phyloP scores from a whole-genome alignment of 37 sponge, comb jelly and placozoan species.

The Hexactinellida sp. region DNA sequence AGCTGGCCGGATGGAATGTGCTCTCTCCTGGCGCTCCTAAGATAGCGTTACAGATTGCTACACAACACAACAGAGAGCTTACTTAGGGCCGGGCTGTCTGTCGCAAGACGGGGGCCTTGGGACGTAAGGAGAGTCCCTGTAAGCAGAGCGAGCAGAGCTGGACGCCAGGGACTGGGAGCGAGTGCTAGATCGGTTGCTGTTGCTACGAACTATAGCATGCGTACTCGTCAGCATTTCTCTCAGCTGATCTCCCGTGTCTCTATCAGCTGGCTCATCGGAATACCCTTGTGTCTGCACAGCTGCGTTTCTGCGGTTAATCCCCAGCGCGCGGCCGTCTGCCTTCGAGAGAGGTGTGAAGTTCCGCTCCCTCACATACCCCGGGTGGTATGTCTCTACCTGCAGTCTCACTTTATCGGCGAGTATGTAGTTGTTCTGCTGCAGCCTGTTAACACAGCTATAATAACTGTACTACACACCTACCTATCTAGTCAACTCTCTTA shows the following conservation, averaged over 20 bases:
- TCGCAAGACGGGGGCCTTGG: background rate
- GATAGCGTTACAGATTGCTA: no score
- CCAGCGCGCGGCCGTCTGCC: background rate
- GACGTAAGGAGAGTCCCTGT: background rate
- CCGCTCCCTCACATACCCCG: background rate
- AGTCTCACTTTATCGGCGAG: background rate
- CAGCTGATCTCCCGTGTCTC: background rate
- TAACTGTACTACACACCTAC: background rate
- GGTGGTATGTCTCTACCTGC: background rate
- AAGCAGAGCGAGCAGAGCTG: background rate
- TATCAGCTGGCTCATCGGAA: background rate
- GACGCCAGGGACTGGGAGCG: background rate
- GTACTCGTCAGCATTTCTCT: background rate
- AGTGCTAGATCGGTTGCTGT: background rate
- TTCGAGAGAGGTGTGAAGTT: background rate
- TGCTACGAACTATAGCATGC: background rate
- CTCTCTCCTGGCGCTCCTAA: background rate
- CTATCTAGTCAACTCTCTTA: background rate
- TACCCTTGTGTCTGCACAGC: background rate
- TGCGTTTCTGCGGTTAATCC: background rate
- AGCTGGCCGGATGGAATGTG: background rate
- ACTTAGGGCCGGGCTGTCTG: background rate
- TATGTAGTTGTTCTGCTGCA: background rate
- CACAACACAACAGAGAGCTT: background rate
- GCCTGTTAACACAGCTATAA: background rate